phyloP scores from a whole-genome alignment of 2,888 invertebrate species.

The Boloria euphrosyne region DNA sequence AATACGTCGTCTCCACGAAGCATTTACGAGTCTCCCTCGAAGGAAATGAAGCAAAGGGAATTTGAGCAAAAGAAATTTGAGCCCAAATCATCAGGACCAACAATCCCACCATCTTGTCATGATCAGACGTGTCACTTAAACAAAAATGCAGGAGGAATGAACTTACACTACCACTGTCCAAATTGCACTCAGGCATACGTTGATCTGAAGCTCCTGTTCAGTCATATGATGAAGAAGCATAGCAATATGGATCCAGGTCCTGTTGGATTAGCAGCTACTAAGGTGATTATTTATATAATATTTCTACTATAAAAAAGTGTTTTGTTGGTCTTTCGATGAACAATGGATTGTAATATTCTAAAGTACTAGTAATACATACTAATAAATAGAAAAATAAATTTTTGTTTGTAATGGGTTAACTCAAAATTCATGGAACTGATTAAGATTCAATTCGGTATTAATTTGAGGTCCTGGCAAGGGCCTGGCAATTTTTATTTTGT shows the following conservation, averaged over 20 bases:
- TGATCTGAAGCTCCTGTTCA: conserved; percentile 71
- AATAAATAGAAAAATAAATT: too few relatives aligned
- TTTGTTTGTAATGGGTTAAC: too few relatives aligned
- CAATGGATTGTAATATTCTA: too few relatives aligned
- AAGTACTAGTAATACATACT: too few relatives aligned
- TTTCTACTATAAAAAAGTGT: too few relatives aligned
- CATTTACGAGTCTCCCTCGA: conserved; percentile 80
- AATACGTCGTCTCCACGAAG: conserved; percentile 80
- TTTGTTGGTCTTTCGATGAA: too few relatives aligned
- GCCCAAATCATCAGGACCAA: conserved; percentile 65
- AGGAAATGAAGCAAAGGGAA: conserved; percentile 74
- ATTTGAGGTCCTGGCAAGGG: too few relatives aligned
- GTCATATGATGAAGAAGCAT: conserved; percentile 78
- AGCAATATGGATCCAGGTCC: conserved; percentile 72
- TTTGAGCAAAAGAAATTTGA: conserved; percentile 68
- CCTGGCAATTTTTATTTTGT: too few relatives aligned
- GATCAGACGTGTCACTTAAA: conserved; percentile 79
- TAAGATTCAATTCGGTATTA: too few relatives aligned
- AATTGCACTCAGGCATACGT: conserved; percentile 76
- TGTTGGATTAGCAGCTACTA: conserved; percentile 75
- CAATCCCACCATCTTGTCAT: conserved; percentile 82
- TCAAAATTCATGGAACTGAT: too few relatives aligned
- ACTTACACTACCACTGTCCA: conserved; percentile 75
- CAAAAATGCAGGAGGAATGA: conserved; percentile 74
- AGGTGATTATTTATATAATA: conserved; percentile 63